phyloP scores from a whole-genome alignment of 2,113 vertebrate species.

The Podocnemis expansa region DNA sequence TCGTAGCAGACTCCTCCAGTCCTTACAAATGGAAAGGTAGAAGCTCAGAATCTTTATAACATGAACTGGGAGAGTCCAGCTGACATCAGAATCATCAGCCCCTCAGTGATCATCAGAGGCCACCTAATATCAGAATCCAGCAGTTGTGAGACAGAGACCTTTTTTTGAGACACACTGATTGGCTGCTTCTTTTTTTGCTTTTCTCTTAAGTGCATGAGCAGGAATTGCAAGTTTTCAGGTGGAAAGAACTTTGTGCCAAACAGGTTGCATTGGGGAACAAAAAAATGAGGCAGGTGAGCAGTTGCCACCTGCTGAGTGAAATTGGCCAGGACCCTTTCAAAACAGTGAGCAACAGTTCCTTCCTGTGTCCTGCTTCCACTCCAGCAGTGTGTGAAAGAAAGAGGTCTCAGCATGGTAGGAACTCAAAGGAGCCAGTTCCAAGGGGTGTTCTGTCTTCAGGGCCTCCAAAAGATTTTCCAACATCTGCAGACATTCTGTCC shows the following conservation, averaged over 20 bases:
- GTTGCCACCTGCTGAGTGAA: slow-evolving; percentile 53
- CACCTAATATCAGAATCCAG: background rate
- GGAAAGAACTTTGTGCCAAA: slow-evolving; percentile 61
- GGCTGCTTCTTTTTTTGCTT: slow-evolving; percentile 36
- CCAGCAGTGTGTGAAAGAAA: slow-evolving; percentile 72
- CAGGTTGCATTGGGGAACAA: slow-evolving; percentile 69
- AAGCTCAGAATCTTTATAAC: background rate
- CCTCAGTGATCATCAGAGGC: background rate
- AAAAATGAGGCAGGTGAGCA: slow-evolving; percentile 73
- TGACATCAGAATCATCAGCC: background rate
- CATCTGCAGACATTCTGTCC: slow-evolving; percentile 72
- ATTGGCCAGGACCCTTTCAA: slow-evolving; percentile 61
- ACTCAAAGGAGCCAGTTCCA: slow-evolving; percentile 62
- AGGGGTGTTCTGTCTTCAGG: slow-evolving; percentile 65
- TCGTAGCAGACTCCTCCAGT: no score
- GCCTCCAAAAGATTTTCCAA: slow-evolving; percentile 72
- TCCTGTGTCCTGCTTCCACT: slow-evolving; percentile 38
- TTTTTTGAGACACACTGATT: background rate
- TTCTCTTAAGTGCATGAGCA: slow-evolving; percentile 54
- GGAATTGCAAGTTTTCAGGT: slow-evolving; percentile 51
- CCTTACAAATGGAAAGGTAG: background rate
- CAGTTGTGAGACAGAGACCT: background rate
- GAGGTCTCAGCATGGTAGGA: slow-evolving; percentile 74
- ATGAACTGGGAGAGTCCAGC: background rate
- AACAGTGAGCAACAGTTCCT: slow-evolving; percentile 68